These are phyloP conservation scores for Sinocyclocheilus rhinocerous DNA, from an alignment of 2,113 vertebrate genomes.

Conservation along the genomic window DNA sequence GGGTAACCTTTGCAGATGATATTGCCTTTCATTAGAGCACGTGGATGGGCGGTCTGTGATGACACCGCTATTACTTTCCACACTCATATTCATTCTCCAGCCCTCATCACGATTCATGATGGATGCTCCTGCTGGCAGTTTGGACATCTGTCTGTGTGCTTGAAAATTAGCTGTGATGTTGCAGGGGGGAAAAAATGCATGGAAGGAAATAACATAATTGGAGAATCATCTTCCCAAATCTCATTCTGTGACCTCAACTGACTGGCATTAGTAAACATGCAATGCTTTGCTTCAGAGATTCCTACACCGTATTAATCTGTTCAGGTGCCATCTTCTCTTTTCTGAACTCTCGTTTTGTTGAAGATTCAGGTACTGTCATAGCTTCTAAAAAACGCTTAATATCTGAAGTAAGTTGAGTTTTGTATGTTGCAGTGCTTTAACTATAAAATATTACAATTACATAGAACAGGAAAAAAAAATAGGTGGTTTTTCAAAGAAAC, in stretches of 20 bases:
- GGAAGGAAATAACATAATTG: not conserved
- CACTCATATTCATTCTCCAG: not conserved
- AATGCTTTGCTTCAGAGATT: too few species aligned
- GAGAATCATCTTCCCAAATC: not conserved
- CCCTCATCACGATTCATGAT: slow-evolving; percentile 41
- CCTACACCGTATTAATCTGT: too few species aligned
- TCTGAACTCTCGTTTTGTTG: too few species aligned
- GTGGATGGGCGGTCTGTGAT: slow-evolving; percentile 48
- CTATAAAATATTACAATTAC: not conserved
- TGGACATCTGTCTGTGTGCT: not conserved
- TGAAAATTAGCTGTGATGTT: not conserved
- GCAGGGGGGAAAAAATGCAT: not conserved
- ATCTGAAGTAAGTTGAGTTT: not conserved
- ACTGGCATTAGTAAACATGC: too few species aligned
- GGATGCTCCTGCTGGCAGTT: not conserved
- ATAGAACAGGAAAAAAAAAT: not conserved
- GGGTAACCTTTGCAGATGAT: slow-evolving; percentile 52
- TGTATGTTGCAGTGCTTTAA: not conserved
- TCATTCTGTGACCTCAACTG: not conserved
- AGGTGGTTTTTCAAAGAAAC: not conserved
- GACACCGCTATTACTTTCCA: slow-evolving; percentile 65
- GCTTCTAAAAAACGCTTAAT: not conserved
- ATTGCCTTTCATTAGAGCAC: slow-evolving; percentile 63
- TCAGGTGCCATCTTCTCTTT: too few species aligned
- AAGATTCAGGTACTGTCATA: not conserved